Conservation (phyloP, 2,888 invertebrate species). For the Mellilla xanthometata region DNA sequence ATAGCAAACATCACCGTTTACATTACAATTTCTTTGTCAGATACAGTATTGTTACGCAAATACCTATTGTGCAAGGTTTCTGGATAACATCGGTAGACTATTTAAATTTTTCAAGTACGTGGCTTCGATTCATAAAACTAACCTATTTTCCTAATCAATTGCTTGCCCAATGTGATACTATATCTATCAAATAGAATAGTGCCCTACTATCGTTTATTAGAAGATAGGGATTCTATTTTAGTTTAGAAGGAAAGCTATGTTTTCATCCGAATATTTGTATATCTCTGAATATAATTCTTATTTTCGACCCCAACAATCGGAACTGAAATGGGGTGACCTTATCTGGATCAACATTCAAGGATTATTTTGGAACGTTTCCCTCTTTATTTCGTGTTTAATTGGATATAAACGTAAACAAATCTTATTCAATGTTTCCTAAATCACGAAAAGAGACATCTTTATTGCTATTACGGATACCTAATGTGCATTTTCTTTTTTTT, state of each 20-base stretch:
- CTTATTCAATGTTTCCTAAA: constrained; percentile 5
- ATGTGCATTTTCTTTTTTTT: too few relatives aligned
- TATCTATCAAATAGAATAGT: constrained; percentile 1
- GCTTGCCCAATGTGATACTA: constrained; percentile 18
- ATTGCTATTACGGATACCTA: too few relatives aligned
- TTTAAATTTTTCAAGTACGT: constrained; percentile 17
- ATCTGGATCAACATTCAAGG: constrained; percentile 46
- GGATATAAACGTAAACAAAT: constrained; percentile 30
- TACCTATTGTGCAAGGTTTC: neutral
- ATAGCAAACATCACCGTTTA: too few relatives aligned
- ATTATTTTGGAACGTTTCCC: constrained; percentile 38
- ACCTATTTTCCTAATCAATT: constrained; percentile 13
- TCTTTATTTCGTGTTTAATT: constrained; percentile 39
- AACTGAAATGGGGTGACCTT: constrained; percentile 40
- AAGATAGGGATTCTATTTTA: too few relatives aligned
- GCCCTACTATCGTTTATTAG: constrained; percentile 10
- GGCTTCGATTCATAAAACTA: constrained; percentile 15
- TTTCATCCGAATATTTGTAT: too few relatives aligned
- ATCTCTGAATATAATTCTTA: constrained; percentile 18
- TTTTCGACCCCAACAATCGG: constrained; percentile 32
- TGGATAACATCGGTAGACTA: constrained; percentile 3
- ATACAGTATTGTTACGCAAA: neutral
- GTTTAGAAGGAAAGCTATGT: too few relatives aligned
- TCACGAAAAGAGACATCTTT: too few relatives aligned
- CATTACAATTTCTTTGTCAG: neutral